Evolutionary conservation across 2,113 vertebrate species (phyloP).

Genomic region (Stomatorhinus ivindoensis): DNA sequence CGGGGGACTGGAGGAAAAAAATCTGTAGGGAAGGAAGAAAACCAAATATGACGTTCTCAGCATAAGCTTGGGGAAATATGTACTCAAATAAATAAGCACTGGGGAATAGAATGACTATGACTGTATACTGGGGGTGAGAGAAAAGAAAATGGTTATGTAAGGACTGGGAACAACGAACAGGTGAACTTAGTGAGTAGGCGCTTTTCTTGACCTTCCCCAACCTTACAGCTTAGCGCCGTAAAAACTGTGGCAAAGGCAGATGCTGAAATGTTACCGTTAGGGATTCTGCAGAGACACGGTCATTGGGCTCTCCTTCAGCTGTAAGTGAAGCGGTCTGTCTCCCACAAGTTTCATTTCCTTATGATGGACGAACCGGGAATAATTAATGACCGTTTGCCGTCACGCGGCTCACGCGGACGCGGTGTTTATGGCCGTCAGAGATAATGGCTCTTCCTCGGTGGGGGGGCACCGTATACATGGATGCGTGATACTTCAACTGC

Average conservation of each 20-base stretch:
- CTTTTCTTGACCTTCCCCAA: not conserved
- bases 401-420: not conserved
- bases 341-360: not conserved
- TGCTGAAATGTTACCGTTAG: not conserved
- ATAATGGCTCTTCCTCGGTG: not conserved
- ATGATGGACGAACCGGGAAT: not conserved
- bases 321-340: not conserved
- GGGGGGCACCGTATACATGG: not conserved
- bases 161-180: not conserved
- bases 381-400: not conserved
- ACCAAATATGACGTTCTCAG: not conserved
- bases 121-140: not conserved
- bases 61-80: not conserved
- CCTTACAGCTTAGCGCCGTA: not conserved
- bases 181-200: not conserved
- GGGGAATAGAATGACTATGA: not conserved
- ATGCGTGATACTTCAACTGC: not conserved
- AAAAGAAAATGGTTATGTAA: not conserved
- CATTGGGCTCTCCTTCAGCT: not conserved
- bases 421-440: not conserved
- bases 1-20: not conserved
- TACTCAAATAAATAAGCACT: not conserved
- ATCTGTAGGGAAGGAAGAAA: not conserved
- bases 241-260: not conserved
- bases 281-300: not conserved